Conservation (phyloP, 2,797 vertebrate genomes). For the Pterois miles region DNA sequence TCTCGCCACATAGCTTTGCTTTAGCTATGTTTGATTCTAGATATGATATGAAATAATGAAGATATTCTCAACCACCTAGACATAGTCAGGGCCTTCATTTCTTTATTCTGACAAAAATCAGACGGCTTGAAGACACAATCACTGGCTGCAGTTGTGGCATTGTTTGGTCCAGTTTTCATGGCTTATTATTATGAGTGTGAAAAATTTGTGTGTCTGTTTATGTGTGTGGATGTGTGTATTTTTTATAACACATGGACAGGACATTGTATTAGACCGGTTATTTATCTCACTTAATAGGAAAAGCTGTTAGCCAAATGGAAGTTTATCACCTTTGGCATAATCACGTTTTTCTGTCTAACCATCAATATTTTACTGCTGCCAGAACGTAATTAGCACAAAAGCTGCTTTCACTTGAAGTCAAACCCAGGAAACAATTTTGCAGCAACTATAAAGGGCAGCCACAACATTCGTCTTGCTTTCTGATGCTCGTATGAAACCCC, state of each 20-base stretch:
- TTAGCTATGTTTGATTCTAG: neutral
- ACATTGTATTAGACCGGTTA: neutral
- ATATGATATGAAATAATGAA: neutral
- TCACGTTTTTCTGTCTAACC: constrained; percentile 11
- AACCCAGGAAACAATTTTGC: constrained; percentile 30
- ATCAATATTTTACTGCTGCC: constrained; percentile 6
- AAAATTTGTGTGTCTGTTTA: constrained; percentile 1
- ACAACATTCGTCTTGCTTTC: constrained; percentile 3
- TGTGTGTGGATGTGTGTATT: constrained; percentile 8
- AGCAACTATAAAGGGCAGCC: neutral
- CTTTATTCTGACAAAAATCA: neutral
- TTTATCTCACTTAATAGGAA: constrained; percentile 4
- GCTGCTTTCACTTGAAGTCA: neutral
- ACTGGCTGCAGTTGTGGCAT: neutral
- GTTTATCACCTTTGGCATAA: neutral
- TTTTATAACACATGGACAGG: neutral
- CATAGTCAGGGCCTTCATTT: neutral
- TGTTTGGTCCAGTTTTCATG: neutral
- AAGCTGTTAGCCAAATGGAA: constrained; percentile 12
- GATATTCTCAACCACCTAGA: neutral
- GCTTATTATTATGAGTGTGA: constrained; percentile 10
- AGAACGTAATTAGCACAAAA: constrained; percentile 10
- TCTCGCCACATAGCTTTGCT: neutral
- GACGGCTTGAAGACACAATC: neutral
- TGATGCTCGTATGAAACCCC: constrained; percentile 5